Conservation (phyloP, 2,888 invertebrate genomes). For the Epirrhoe alternata region DNA sequence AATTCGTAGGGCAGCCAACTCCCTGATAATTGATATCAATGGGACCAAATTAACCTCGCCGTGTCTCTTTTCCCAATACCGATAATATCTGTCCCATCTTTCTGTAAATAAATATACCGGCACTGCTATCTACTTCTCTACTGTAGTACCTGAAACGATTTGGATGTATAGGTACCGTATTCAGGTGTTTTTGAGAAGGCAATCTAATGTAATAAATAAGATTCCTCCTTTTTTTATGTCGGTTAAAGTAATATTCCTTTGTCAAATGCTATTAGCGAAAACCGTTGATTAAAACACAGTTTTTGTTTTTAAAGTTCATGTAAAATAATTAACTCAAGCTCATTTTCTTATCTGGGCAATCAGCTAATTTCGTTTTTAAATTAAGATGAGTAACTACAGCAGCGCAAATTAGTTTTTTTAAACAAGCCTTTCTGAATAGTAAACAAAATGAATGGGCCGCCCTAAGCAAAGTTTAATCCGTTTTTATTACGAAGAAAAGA, state of each 20-base stretch:
- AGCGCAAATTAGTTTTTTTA: slow-evolving; percentile 80
- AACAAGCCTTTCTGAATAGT: slow-evolving; percentile 80
- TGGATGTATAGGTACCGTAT: too few species aligned
- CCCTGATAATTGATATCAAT: slow-evolving; percentile 82
- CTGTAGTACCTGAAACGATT: too few species aligned
- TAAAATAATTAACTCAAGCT: slow-evolving; percentile 38
- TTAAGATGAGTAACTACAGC: slow-evolving; percentile 67
- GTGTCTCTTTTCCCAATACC: slow-evolving; percentile 57
- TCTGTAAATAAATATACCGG: not conserved
- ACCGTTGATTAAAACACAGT: too few species aligned
- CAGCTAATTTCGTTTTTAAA: slow-evolving; percentile 67
- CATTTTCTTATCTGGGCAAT: slow-evolving; percentile 44
- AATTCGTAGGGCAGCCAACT: slow-evolving; percentile 70
- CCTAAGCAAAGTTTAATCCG: slow-evolving; percentile 86
- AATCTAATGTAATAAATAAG: not conserved
- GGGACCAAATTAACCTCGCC: slow-evolving; percentile 69
- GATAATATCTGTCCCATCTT: not conserved
- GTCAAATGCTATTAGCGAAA: too few species aligned
- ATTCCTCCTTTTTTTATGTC: not conserved
- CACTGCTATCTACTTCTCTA: not conserved
- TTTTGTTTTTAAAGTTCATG: slow-evolving; percentile 18
- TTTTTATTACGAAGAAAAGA: slow-evolving; percentile 85
- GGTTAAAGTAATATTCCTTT: too few species aligned
- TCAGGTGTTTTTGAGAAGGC: too few species aligned
- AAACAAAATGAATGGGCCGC: slow-evolving; percentile 83